Percentiles rank a stretch among this genome's conserved stretches.
phyloP scores from a whole-genome alignment of 2,797 vertebrate genomes.

The Enteromius unitaeniatus region DNA sequence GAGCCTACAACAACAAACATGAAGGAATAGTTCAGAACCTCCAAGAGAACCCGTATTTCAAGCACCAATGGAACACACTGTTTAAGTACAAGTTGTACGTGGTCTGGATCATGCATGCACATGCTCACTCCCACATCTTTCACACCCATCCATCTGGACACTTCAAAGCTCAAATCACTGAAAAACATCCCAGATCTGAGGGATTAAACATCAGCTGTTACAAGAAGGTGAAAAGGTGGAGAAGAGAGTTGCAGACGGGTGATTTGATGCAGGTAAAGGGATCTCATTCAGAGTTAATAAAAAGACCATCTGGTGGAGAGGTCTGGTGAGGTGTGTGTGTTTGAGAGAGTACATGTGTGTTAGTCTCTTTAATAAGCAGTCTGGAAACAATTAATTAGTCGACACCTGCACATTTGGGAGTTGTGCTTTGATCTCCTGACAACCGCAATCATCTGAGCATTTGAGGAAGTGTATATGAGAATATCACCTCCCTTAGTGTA shows the following conservation, averaged over 20 bases:
- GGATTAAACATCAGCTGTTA: background rate
- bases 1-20: conserved; percentile 5
- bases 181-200: background rate
- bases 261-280: conserved; percentile 10
- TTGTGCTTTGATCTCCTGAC: conserved; percentile 34
- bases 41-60: background rate
- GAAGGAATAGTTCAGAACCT: background rate
- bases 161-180: conserved; percentile 14
- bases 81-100: background rate
- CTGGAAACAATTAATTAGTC: conserved; percentile 30
- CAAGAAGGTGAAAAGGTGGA: background rate
- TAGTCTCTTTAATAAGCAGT: conserved; percentile 8
- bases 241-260: background rate
- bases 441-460: background rate
- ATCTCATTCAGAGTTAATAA: conserved; percentile 19
- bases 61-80: background rate
- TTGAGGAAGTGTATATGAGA: background rate
- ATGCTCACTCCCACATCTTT: conserved; percentile 27
- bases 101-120: conserved; percentile 12
- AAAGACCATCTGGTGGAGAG: background rate
- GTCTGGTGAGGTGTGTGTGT: background rate
- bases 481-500: conserved; percentile 3
- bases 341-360: background rate
- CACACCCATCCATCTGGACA: conserved; percentile 34
- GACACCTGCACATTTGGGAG: conserved; percentile 12